Base-by-base conservation (phyloP, 1,140 invertebrate genomes). In the Belonocnema kinseyi region DNA sequence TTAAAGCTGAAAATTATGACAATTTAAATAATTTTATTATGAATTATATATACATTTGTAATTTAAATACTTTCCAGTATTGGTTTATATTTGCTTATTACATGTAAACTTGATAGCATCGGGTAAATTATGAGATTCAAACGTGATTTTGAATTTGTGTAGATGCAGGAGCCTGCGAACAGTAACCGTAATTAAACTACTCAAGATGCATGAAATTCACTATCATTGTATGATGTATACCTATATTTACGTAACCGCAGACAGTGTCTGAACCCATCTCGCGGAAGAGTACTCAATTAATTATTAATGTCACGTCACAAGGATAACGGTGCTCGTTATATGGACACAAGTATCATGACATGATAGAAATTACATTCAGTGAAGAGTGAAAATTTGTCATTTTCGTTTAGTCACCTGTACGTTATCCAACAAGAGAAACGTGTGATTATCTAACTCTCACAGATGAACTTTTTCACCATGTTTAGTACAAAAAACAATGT, bases 191-290 rank as follows among this genome's bases (percentile, higher is more conserved):
- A 66, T 66, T 66, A 66, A 66, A 66, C 61, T 66, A 66, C 61
- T 66, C 61, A 66, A 66, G 61, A 66, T 66, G 61, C 61, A 66
- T 66, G 61, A 66, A 66, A 66, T 66, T 66, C 61, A 66, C 61
- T 66, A 66, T 66, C 61, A 66, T 66, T 46, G 61, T 66, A 40
- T 66, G 33, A 66, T 66, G 26, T 40, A 66, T 66, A 33, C 40
- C 33, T 66, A 61, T 21, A 66, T 66, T 66, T 66, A 66, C 33
- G 21, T 66, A 66, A 66, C 61, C 61, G 14, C 26, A 66, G 61
- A 66, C 26, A 66, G 26, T 40, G 33, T 66, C 61, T 40, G 61
- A 66, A 40, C 26, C 14, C 61, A 66, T 66, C 61, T 66, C 61
- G 61, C 16, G 61, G 61, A 66, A 66, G 61, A 66, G 61, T 66